These are phyloP conservation scores for Aegithalos caudatus DNA, from an alignment of 2,113 vertebrate species.

Conservation along the genomic window DNA sequence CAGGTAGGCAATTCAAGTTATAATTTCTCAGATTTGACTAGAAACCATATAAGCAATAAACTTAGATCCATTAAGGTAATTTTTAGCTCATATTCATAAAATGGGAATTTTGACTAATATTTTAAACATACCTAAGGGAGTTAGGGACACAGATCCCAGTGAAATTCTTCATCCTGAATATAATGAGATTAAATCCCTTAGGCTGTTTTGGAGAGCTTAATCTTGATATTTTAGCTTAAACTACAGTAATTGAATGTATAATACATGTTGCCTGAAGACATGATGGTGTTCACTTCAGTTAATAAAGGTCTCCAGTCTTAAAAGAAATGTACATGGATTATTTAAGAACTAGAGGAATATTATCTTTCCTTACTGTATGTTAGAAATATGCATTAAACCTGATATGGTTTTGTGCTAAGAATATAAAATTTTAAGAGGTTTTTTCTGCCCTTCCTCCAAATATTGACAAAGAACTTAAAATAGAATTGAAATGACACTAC, in stretches of 20 bases:
- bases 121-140: background rate
- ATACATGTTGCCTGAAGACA: slow-evolving; percentile 51
- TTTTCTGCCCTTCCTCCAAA: background rate
- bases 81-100: background rate
- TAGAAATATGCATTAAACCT: background rate
- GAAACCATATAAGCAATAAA: background rate
- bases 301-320: background rate
- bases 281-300: slow-evolving; percentile 5
- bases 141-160: background rate
- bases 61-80: background rate
- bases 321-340: slow-evolving; percentile 52
- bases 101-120: background rate
- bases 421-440: background rate
- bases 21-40: background rate
- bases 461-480: background rate
- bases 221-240: slow-evolving; percentile 47
- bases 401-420: background rate
- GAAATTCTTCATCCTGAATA: background rate
- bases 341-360: slow-evolving; percentile 26
- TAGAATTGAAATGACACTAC: background rate
- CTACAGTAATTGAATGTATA: slow-evolving; percentile 47
- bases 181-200: slow-evolving; percentile 10
- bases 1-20: background rate
- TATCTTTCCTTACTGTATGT: background rate
- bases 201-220: slow-evolving; percentile 35